Percentiles rank a stretch among this genome's conserved stretches.
phyloP scores from a whole-genome alignment of 2,888 invertebrate species.

The Norana najaformis region DNA sequence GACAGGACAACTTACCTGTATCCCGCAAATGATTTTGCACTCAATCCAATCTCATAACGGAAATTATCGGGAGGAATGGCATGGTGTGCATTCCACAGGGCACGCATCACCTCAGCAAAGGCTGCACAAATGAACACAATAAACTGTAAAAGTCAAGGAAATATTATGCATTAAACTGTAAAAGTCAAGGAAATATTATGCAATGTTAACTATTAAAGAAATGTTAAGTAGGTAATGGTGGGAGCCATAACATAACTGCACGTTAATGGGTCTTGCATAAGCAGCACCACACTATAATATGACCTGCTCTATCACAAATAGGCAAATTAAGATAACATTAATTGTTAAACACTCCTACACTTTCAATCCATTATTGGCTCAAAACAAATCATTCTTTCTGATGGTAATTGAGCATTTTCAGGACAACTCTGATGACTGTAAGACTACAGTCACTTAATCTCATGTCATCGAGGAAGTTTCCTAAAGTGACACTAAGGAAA shows the following conservation, averaged over 20 bases:
- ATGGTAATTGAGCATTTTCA: background rate
- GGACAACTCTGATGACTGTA: background rate
- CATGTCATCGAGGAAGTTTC: background rate
- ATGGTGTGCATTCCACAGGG: slow-evolving; percentile 56
- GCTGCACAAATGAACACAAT: slow-evolving; percentile 62
- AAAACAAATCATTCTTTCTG: too few relatives aligned
- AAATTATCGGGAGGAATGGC: slow-evolving; percentile 57
- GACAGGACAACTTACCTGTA: slow-evolving; percentile 67
- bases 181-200: background rate
- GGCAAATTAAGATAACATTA: background rate
- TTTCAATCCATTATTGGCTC: background rate
- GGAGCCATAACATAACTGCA: too few relatives aligned
- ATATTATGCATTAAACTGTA: background rate
- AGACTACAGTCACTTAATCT: background rate
- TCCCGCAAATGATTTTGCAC: slow-evolving; percentile 88
- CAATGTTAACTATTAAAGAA: too few relatives aligned
- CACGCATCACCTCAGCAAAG: slow-evolving; percentile 58
- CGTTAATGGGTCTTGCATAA: too few relatives aligned
- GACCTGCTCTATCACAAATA: background rate
- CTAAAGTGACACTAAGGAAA: background rate
- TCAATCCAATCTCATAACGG: slow-evolving; percentile 66
- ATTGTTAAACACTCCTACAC: background rate
- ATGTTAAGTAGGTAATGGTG: too few relatives aligned
- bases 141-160: background rate
- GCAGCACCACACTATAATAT: too few relatives aligned